Evolutionary conservation across 2,888 invertebrate species (phyloP), one percentile per base, ranked within the genome.

Genomic region (Coenonympha arcania): DNA sequence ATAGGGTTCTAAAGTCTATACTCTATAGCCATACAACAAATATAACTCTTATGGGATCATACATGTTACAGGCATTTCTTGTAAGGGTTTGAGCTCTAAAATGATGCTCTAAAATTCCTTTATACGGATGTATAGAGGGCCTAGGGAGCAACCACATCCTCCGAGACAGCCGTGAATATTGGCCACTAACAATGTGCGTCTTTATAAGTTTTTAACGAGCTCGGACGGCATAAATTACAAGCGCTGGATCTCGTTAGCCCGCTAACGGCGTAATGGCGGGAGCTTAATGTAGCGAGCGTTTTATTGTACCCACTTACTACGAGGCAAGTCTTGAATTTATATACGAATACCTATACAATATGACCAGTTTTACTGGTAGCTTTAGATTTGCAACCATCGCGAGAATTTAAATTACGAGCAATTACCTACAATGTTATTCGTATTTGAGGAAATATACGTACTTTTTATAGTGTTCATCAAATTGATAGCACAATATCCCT

Each of bases 151-250:
- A n/a, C n/a, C n/a, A n/a, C n/a, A n/a, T n/a, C n/a, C n/a, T 74
- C 73, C 69, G 69, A 71, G 76, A 73, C 72, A 76, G 64, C 78
- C 76, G 76, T 79, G 84, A 84, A 84, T 84, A 85, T 85, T 86
- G 85, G 82, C 81, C 76, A 72, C 83, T 84, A 86, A 86, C 85
- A 86, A 85, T 84, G 85, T 84, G 83, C 84, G 83, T 86, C 85
- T 86, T 86, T 86, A 84, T 85, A 86, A 86, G 84, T 86, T 86
- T 86, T 85, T 86, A 86, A 86, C 85, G 86, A 85, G 85, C 83
- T 81, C 77, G 76, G 80, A 76, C 85, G 83, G 83, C 81, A 84
- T 84, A 86, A 86, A 84, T 84, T 85, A 85, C 83, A 84, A 82
- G 78, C 75, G 77, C 79, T 79, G 45, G 44, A 37, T 45, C 45